Evolutionary conservation across 2,797 vertebrate species (phyloP), one percentile per base, ranked within the genome.

Genomic region (Alcedo quadribrachys): DNA sequence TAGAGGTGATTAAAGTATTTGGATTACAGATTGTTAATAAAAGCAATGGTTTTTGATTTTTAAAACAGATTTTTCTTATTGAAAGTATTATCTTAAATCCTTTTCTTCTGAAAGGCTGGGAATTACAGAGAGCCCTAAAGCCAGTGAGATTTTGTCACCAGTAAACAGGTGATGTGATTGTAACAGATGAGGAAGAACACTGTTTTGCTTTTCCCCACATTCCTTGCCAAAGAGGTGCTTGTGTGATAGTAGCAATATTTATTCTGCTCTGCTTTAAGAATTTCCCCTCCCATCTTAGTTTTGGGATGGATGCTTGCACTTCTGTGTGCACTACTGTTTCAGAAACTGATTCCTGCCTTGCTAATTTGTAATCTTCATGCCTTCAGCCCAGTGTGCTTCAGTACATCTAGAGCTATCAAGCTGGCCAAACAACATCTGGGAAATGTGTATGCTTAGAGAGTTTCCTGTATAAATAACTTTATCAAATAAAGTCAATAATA

Each of bases 401-500:
- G 30, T 51, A 85, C 30, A 61, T 87, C 81, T 50, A 7, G 2
- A 85, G 84, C 48, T 57, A 85, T 79, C 24, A 84, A 84, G 61
- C 63, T 94, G 90, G 91, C 76, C 89, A 93, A 93, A 83, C 43
- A 87, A 67, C 78, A 85, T 86, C 90, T 90, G 83, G 76, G 73
- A 96, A 93, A 94, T 78, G 69, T 19, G 66, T 60, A 83, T 87
- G 68, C 85, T 94, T 84, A 74, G 77, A 94, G 85, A 82, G 67
- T 91, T 94, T 43, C 32, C 46, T 80, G 68, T 67, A 54, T 62
- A 93, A 93, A 90, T 68, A 75, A 87, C 84, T 92, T 54, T 89
- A 77, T 76, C 70, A 90, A 92, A 94, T 85, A 92, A 95, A 94
- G 87, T 70, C 87, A 92, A 93, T 75, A 74, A 81, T 87, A 91